Evolutionary conservation across 1,140 invertebrate species (phyloP), one percentile per base, ranked within the genome.

Genomic region (Paracyclopina nana): DNA sequence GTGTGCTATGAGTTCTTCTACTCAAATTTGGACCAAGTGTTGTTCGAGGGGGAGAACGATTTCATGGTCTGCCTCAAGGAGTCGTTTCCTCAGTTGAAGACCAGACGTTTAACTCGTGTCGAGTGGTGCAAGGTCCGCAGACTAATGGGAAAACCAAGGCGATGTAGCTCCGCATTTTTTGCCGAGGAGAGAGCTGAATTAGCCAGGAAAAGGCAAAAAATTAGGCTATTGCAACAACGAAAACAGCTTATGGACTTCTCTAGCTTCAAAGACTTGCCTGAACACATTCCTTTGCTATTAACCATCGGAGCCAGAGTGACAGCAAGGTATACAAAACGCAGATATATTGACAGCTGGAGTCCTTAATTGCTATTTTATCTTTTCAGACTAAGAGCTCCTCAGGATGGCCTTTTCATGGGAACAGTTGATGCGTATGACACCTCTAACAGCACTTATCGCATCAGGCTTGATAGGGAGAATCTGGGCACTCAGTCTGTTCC

Each of bases 1-100:
- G 88, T 96, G 1, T 95, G 87, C 62, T 95, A 90, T 66, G 94
- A 98, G 64, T 97, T 90, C 79, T 98, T 98, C 68, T 98, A 97
- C 63, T 96, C 90, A 58, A 95, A 94, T 61, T 81, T 97, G 57
- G 91, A 97, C 64, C 73, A 75, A 52, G 59, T 54, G 65, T 68
- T 98, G 8, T 96, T 98, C 67, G 75, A 85, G 56, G 86, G 85
- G 43, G 86, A 95, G 59, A 96, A 96, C 69, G 92, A 97, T 68
- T 97, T 97, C 62, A 80, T 81, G 67, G 80, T 87, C 42, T 94
- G 88, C 62, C 66, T 98, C 14, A 80, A 79, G 62, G 91, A 96
- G 65, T 80, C 83, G 5, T 95, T 96, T 69, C 91, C 94, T 6
- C 79, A 86, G 60, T 65, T 98, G 30, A 87, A 83, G 61, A 81